These are phyloP conservation scores for Drepana arcuata DNA, from an alignment of 1,140 invertebrate genomes.

Conservation along the genomic window DNA sequence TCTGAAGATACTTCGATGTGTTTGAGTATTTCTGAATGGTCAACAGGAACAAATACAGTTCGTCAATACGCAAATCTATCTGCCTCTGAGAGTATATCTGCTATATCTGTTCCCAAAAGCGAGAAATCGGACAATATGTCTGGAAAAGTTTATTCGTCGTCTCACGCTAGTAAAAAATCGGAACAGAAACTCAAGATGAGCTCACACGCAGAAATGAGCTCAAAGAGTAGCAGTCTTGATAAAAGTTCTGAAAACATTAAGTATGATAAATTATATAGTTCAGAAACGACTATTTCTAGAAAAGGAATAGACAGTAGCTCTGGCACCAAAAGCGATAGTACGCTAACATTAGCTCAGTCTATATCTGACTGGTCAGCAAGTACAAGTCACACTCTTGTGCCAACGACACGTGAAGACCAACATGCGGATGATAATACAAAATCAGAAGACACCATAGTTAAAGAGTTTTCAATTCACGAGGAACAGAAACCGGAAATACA, in stretches of 20 bases:
- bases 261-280: conserved; percentile 75
- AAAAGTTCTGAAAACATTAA: conserved; percentile 67
- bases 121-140: conserved; percentile 74
- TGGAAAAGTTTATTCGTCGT: conserved; percentile 55
- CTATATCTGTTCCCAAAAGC: conserved; percentile 75
- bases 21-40: conserved; percentile 87
- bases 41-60: conserved; percentile 85
- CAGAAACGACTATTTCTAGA: conserved; percentile 69
- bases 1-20: conserved; percentile 89
- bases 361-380: conserved; percentile 76
- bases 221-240: conserved; percentile 67
- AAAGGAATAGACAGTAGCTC: conserved; percentile 70
- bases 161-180: conserved; percentile 56
- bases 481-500: conserved; percentile 21
- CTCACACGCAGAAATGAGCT: conserved; percentile 55
- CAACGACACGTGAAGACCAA: conserved; percentile 65
- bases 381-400: conserved; percentile 73
- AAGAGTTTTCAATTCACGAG: conserved; percentile 19
- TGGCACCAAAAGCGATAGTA: conserved; percentile 75
- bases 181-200: conserved; percentile 51
- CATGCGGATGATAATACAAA: conserved; percentile 34
- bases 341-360: conserved; percentile 73
- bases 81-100: conserved; percentile 74
- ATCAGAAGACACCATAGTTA: conserved; percentile 37
- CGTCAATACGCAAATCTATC: conserved; percentile 82